Percentiles rank a stretch among this genome's conserved stretches.
These are phyloP conservation scores for Saccopteryx leptura DNA, from an alignment of 2,113 vertebrate species.

Conservation along the genomic window DNA sequence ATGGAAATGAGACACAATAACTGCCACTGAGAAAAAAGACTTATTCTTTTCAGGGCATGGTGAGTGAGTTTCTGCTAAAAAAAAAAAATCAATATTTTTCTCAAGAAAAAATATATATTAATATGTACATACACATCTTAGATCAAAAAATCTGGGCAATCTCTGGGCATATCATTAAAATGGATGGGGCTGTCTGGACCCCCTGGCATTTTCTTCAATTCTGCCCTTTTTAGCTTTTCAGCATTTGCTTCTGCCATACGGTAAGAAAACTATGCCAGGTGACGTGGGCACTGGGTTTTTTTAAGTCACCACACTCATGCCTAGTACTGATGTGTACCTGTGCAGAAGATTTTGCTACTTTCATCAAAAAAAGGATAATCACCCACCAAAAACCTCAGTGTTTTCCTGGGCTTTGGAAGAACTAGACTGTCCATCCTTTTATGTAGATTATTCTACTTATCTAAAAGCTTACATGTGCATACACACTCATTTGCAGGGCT, in stretches of 20 bases:
- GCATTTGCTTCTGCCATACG: constrained; percentile 33
- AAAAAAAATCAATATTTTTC: constrained; percentile 65
- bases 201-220: constrained; percentile 43
- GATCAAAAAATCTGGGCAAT: constrained; percentile 32
- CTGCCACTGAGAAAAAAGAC: constrained; percentile 19
- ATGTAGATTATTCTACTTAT: not conserved
- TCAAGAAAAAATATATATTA: not conserved
- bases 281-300: not conserved
- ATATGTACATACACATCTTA: not conserved
- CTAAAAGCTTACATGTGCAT: not conserved
- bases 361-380: not conserved
- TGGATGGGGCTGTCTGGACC: constrained; percentile 60
- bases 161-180: constrained; percentile 28
- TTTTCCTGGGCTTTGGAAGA: not conserved
- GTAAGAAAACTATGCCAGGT: constrained; percentile 60
- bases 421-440: not conserved
- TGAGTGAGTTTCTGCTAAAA: not conserved
- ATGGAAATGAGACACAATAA: constrained; percentile 46
- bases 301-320: not conserved
- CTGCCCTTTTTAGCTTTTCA: constrained; percentile 43
- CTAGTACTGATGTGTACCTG: not conserved
- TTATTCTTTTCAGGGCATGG: not conserved
- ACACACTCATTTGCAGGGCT: not conserved
- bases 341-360: not conserved
- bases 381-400: not conserved